Percentiles rank a stretch among this genome's conserved stretches.
Conservation (phyloP, 37 sponge, comb jelly and placozoan genomes). For the Geodia barretti region DNA sequence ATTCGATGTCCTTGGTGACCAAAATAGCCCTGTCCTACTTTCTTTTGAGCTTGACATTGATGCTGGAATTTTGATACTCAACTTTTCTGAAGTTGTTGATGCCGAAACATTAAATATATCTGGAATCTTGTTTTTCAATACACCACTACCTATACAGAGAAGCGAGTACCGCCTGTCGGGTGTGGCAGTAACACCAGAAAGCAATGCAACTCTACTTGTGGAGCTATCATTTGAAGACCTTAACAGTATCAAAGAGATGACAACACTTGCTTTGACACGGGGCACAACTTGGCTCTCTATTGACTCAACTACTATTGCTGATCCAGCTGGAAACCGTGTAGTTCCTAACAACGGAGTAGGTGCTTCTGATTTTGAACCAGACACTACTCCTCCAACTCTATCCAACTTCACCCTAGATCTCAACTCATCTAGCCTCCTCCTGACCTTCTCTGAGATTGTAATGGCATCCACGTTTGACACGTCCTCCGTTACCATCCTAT, state of each 20-base stretch:
- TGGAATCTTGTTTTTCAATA: slow-evolving; percentile 57
- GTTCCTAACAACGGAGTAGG: slow-evolving; percentile 21
- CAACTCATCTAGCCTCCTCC: slow-evolving; percentile 49
- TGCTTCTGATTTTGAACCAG: slow-evolving; percentile 50
- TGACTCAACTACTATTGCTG: slow-evolving; percentile 31
- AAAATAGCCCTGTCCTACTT: slow-evolving; percentile 52
- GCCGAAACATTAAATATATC: slow-evolving; percentile 44
- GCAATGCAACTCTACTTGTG: slow-evolving; percentile 33
- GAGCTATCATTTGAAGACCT: slow-evolving; percentile 49
- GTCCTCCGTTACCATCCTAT: slow-evolving; percentile 16
- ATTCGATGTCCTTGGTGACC: slow-evolving; percentile 42
- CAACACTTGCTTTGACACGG: slow-evolving; percentile 41
- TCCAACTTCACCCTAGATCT: slow-evolving; percentile 59
- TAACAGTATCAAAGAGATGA: slow-evolving; percentile 66
- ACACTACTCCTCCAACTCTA: slow-evolving; percentile 68
- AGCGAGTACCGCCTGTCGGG: slow-evolving; percentile 36
- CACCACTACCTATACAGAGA: not conserved
- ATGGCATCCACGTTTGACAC: slow-evolving; percentile 42
- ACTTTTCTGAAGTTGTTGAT: slow-evolving; percentile 73
- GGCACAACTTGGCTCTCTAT: slow-evolving; percentile 67
- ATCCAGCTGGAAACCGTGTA: slow-evolving; percentile 67
- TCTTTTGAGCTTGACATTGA: slow-evolving; percentile 63
- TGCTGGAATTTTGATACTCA: slow-evolving; percentile 49
- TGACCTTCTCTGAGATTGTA: slow-evolving; percentile 86
- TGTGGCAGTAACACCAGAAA: not conserved